Percentiles rank a stretch among this genome's conserved stretches.
phyloP scores from a whole-genome alignment of 1,140 invertebrate genomes.

The Catajapyx aquilonaris region DNA sequence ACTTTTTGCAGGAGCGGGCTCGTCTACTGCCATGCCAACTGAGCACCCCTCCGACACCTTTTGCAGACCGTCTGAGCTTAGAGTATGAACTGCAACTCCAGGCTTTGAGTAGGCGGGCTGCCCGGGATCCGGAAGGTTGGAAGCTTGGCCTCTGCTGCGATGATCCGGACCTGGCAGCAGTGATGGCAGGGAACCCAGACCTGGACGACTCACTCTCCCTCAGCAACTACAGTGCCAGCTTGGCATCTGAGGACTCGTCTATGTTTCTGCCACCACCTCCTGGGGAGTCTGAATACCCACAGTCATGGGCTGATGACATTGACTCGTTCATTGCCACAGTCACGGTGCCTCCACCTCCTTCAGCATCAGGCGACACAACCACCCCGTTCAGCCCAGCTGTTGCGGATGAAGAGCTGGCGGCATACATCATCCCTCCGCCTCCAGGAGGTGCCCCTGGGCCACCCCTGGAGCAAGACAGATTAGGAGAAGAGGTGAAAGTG shows the following conservation, averaged over 20 bases:
- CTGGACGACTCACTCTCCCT: constrained; percentile 10
- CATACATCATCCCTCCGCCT: neutral
- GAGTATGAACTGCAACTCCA: constrained; percentile 15
- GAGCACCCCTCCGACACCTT: constrained; percentile 44
- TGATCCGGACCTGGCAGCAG: no score
- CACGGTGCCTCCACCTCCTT: constrained; percentile 48
- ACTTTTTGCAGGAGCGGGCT: constrained; percentile 24
- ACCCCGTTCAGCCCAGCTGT: neutral
- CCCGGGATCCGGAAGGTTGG: no score
- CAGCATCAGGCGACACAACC: no score
- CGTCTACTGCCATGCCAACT: constrained; percentile 34
- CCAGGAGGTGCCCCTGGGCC: no score
- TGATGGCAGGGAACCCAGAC: constrained; percentile 2
- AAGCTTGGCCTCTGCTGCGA: no score
- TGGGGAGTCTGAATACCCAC: neutral
- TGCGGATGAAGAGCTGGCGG: neutral
- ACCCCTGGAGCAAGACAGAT: no score
- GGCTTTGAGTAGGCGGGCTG: neutral
- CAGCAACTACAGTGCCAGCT: constrained; percentile 7
- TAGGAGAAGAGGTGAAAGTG: no score
- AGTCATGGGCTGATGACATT: constrained; percentile 27
- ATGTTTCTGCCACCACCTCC: neutral
- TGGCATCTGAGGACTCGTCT: constrained; percentile 5
- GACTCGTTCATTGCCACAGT: constrained; percentile 65
- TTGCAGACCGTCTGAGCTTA: constrained; percentile 31